Conservation (phyloP, 1,140 invertebrate genomes). For the Plodia interpunctella region DNA sequence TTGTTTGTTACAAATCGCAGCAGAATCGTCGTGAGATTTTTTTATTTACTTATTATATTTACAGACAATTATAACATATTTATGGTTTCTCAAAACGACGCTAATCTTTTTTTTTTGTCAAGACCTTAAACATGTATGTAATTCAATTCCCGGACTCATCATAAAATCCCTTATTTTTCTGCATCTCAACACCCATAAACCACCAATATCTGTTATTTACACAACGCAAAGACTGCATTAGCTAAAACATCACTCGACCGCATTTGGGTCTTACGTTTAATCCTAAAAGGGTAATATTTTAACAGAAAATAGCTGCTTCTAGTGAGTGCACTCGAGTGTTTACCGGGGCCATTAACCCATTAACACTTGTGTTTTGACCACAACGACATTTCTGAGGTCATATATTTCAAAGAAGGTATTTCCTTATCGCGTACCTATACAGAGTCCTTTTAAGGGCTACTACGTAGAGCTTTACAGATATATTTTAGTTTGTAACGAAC, state of each 20-base stretch:
- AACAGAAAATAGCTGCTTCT: constrained; percentile 45
- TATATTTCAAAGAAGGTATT: background rate
- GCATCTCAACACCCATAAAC: background rate
- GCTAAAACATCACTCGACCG: constrained; percentile 33
- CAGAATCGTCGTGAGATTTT: too few relatives aligned
- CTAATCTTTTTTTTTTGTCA: too few relatives aligned
- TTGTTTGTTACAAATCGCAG: too few relatives aligned
- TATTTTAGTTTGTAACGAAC: too few relatives aligned
- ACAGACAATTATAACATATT: too few relatives aligned
- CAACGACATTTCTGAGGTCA: constrained; percentile 17
- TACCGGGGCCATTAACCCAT: constrained; percentile 53
- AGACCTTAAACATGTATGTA: background rate
- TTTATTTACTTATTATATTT: too few relatives aligned
- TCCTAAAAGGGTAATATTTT: constrained; percentile 67
- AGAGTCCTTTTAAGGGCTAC: background rate
- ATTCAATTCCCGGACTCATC: background rate
- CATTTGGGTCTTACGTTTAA: constrained; percentile 44
- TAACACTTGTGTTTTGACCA: constrained; percentile 53
- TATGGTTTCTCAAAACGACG: too few relatives aligned
- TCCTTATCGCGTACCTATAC: too few relatives aligned
- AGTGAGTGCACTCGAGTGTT: constrained; percentile 52
- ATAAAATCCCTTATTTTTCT: too few relatives aligned
- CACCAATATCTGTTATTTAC: background rate
- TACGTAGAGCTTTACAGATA: too few relatives aligned
- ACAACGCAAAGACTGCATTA: background rate